Evolutionary conservation across 2,888 invertebrate genomes (phyloP), one percentile per base, ranked within the genome.

Genomic region (Agrochola lychnidis): DNA sequence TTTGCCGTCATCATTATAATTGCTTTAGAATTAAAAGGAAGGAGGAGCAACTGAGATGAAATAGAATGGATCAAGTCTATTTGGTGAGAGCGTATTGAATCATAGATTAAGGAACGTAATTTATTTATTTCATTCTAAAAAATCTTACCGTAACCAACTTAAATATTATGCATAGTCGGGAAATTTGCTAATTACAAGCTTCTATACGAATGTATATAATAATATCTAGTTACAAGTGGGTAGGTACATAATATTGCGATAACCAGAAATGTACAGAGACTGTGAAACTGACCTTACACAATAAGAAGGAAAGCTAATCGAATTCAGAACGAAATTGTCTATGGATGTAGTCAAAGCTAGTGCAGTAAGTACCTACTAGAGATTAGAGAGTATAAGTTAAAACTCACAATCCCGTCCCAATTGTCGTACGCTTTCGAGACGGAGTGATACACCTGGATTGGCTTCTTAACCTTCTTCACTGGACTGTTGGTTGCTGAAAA

Each of bases 401-500:
- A 10, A 90, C 94, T 93, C 79, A 96, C 96, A 78, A 90, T 79
- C 48, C 81, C 85, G 16, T 95, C 94, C 95, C 95, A 96, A 14
- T 89, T 81, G 16, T 96, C 95, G 73, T 91, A 90, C 0, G 90
- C 82, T 76, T 94, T 92, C 73, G 89, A 73, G 0, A 80, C 57
- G 0, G 86, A 74, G 56, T 90, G 90, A 19, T 91, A 88, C 36
- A 74, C 72, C 30, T 88, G 77, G 14, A 90, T 91, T 0, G 96
- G 96, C 78, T 96, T 96, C 87, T 95, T 96, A 1, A 93, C 93
- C 76, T 95, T 95, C 87, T 96, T 96, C 88, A 95, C 90, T 0
- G 96, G 95, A 85, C 95, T 97, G 87, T 96, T 96, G 85, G 93
- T 94, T 0, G 95, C 96, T 96, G 91, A 12, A 70, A 66, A n/a